Percentiles rank a stretch among this genome's conserved stretches.
These are phyloP conservation scores for Amphipyra berbera DNA, from an alignment of 2,888 invertebrate genomes.

Conservation along the genomic window DNA sequence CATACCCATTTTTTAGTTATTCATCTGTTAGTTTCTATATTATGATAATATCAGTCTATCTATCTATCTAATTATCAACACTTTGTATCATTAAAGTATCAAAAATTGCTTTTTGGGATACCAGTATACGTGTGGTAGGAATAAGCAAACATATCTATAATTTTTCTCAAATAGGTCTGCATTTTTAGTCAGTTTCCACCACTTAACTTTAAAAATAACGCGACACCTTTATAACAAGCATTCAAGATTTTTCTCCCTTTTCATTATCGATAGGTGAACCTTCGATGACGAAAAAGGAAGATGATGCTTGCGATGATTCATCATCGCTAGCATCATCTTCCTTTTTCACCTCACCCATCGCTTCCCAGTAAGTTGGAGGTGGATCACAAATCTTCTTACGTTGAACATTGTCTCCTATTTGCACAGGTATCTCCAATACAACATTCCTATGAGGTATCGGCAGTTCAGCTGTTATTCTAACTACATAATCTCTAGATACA, in stretches of 20 bases:
- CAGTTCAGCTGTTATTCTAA: constrained; percentile 57
- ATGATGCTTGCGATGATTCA: constrained; percentile 11
- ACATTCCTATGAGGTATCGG: constrained; percentile 65
- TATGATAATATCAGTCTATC: too few relatives aligned
- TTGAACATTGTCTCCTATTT: constrained; percentile 56
- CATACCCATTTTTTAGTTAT: too few relatives aligned
- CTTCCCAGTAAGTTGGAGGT: constrained; percentile 67
- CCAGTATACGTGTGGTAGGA: too few relatives aligned
- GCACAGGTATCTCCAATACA: constrained; percentile 60
- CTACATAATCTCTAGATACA: constrained; percentile 59
- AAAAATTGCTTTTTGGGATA: too few relatives aligned
- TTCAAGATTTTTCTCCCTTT: constrained; percentile 7
- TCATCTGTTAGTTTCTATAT: too few relatives aligned
- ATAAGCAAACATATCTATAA: too few relatives aligned
- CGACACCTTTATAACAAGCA: not conserved
- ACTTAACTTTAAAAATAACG: not conserved
- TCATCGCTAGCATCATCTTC: constrained; percentile 32
- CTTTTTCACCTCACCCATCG: constrained; percentile 49
- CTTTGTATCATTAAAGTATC: too few relatives aligned
- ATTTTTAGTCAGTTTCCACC: not conserved
- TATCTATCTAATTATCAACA: too few relatives aligned
- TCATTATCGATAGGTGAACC: not conserved
- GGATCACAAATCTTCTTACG: constrained; percentile 34
- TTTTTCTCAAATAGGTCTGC: not conserved
- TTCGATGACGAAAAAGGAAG: too few relatives aligned